Base-by-base conservation (phyloP, 1,140 invertebrate species). In the Drosophila oshimai region DNA sequence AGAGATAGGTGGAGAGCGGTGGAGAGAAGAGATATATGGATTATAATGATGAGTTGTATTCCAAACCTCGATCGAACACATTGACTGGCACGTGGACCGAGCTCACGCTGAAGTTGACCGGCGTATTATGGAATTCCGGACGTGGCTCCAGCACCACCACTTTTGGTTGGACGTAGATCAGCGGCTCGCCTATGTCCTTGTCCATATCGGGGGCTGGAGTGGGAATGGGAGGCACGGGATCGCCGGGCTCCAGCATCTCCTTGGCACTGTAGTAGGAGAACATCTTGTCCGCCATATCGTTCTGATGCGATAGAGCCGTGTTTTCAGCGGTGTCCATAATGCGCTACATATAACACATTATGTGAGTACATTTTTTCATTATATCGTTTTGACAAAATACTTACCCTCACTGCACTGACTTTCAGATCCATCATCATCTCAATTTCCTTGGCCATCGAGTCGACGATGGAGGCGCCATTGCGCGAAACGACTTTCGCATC, bases 31-130 rank as follows among this genome's bases (percentile, higher is more conserved):
- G 39, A 57, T 36, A 67, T 26, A 69, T 64, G 54, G 55, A 46
- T 58, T 54, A 71, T 45, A 37, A 12, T 18, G 36, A 67, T 54
- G 34, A 64, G 31, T 9, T 44, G 33, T 41, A 45, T 39, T 57
- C 72, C 84, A 88, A 90, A 98, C 96, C 95, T 93, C 95, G 93
- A 78, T 98, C 96, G 90, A 96, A 99, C 33, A 99, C 97, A 91
- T 98, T 98, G 18, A 97, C 98, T 1, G 98, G 98, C 4, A 99
- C 97, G 91, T 99, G 98, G 4, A 99, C 96, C 28, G 97, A 96
- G 75, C 97, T 98, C 89, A 95, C 93, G 83, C 94, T 96, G 4
- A 94, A 93, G 90, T 98, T 98, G 2, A 99, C 96, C 7, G 93
- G 92, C 15, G 95, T 95, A 81, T 95, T 93, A 60, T 94, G 95